Base-by-base conservation (phyloP, 2,113 vertebrate species). In the Alligator mississippiensis region DNA sequence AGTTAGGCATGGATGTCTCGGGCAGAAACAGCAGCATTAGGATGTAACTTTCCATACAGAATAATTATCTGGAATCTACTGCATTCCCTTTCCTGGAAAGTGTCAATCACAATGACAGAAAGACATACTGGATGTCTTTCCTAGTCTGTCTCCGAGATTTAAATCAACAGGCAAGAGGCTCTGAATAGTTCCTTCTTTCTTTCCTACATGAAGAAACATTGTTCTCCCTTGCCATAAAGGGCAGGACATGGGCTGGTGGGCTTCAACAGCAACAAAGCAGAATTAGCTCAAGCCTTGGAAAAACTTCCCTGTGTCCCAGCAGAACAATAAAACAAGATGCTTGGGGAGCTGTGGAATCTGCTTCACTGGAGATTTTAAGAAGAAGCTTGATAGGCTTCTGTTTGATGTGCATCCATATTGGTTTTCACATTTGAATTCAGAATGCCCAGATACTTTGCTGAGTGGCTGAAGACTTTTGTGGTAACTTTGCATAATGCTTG, bases 381-480 rank as follows among this genome's bases (percentile, higher is more conserved):
- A 38, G 38, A 38, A 38, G 38, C 38, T 38, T 38, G 38, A 38
- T 38, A 38, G 38, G 38, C 38, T 8, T 38, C 38, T 38, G 38
- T 38, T 38, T 38, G 38, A 38, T 38, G 38, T 38, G 38, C 38
- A 34, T 74, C 34, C 70, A 74, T 22, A 22, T 22, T 12, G 47
- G 34, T 38, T 74, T 47, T 74, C 11, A 38, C 24, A 34, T 34
- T 47, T 24, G 70, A 47, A 34, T 47, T 34, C 47, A 24, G 70
- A 74, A 24, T 38, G 34, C 11, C 5, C 68, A 72, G 68, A 28
- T 34, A 72, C n/a, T 12, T n/a, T 22, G 30, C 38, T 18, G 19
- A 10, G 19, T 6, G 10, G 11, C 34, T n/a, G 57, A 82, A 54
- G 0, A 0, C 13, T 60, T 28, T 3, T 10, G 6, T 34, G 63